phyloP scores from a whole-genome alignment of 1,140 invertebrate genomes.

The Drosophila dunni region DNA sequence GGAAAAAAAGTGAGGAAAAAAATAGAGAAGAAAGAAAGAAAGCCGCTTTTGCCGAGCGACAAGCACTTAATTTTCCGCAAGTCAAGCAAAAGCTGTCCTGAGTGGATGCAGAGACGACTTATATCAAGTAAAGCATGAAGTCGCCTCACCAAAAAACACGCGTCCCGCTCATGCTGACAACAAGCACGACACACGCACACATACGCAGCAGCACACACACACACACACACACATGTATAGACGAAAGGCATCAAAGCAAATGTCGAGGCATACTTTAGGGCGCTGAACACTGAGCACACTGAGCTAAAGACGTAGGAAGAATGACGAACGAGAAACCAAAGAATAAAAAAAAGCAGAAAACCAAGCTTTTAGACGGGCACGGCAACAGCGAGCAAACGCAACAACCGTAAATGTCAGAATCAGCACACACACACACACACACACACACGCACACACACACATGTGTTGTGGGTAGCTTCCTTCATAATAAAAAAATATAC shows the following conservation, averaged over 20 bases:
- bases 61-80: constrained; percentile 71
- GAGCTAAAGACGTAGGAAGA: constrained; percentile 16
- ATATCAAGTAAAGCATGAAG: constrained; percentile 30
- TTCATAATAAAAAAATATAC: constrained; percentile 37
- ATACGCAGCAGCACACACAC: constrained; percentile 4
- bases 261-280: constrained; percentile 74
- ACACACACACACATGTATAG: constrained; percentile 13
- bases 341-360: constrained; percentile 22
- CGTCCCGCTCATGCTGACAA: constrained; percentile 45
- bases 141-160: constrained; percentile 38
- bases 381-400: constrained; percentile 34
- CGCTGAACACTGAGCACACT: constrained; percentile 32
- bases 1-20: constrained; percentile 17
- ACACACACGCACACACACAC: not conserved
- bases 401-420: constrained; percentile 69
- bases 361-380: constrained; percentile 10
- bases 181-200: constrained; percentile 31
- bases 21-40: constrained; percentile 11
- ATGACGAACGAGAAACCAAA: not conserved
- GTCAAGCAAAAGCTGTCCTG: constrained; percentile 55
- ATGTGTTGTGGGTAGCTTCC: constrained; percentile 30
- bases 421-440: constrained; percentile 28
- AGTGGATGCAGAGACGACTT: constrained; percentile 35
- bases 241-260: constrained; percentile 68
- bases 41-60: constrained; percentile 53